Base-by-base conservation (phyloP, 1,140 invertebrate species). In the Ladona fulva region DNA sequence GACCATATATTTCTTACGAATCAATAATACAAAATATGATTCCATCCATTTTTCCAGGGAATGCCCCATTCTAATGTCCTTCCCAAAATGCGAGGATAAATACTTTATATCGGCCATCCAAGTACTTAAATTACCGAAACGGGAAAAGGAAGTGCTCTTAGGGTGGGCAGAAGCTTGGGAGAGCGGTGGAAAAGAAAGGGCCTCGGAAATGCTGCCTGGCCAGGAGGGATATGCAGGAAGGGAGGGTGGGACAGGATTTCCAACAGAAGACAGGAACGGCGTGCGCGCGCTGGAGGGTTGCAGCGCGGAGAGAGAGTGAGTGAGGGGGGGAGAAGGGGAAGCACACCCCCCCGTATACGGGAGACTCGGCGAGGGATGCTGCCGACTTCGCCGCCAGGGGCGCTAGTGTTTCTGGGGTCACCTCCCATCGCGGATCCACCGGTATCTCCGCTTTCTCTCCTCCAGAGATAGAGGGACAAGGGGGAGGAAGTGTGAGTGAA, bases 391-490 rank as follows among this genome's bases (percentile, higher is more conserved):
- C 52, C 52, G 52, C 52, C 52, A 66, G 52, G 52, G 52, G 52
- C 52, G 52, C 52, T 66, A 66, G 52, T 66, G 52, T 66, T 66
- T 66, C 52, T 66, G 52, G 52, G 52, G 52, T 66, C 52, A 66
- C 52, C 52, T 66, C 52, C 52, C 52, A 22, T 66, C 52, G 52
- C 52, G 52, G 52, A 66, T 66, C 52, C 52, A 66, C 52, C 52
- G 52, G 52, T 22, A 66, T 66, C 52, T 66, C 52, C 52, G 52
- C 52, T 66, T 22, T 22, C 52, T 19, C 52, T 12, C 52, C 44
- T 52, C 44, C 44, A 52, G 10, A 52, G 44, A 52, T 10, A 22
- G n/a, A 22, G 52, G 14, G 3, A 66, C 14, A 66, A 66, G 52
- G 52, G 14, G 3, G 52, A 66, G 14, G 52, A 5, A 12, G 52